phyloP scores from a whole-genome alignment of 1,140 invertebrate genomes.

The Drosophila pandora region DNA sequence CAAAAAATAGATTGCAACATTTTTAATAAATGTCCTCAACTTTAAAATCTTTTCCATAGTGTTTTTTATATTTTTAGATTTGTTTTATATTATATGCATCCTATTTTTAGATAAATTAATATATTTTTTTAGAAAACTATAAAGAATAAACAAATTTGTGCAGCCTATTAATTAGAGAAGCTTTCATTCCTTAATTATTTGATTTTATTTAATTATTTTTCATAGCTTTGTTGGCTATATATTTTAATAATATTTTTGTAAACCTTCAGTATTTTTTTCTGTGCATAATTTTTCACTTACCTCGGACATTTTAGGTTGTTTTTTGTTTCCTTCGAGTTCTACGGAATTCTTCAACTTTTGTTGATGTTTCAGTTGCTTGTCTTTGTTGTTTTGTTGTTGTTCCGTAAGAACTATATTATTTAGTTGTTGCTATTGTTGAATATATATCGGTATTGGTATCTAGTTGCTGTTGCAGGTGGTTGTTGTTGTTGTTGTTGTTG shows the following conservation, averaged over 20 bases:
- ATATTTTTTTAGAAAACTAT: too few relatives aligned
- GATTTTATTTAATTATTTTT: neutral
- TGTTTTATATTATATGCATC: too few relatives aligned
- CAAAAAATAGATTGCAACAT: too few relatives aligned
- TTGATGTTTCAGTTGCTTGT: slow-evolving; percentile 19
- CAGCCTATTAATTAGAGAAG: too few relatives aligned
- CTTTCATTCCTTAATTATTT: neutral
- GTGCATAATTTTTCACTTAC: slow-evolving; percentile 36
- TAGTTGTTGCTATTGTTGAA: slow-evolving; percentile 16
- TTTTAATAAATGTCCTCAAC: too few relatives aligned
- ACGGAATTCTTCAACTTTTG: slow-evolving; percentile 42
- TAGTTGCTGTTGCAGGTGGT: slow-evolving; percentile 18
- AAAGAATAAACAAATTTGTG: too few relatives aligned
- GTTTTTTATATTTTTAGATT: too few relatives aligned
- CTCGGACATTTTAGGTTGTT: slow-evolving; percentile 64
- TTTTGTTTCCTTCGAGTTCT: slow-evolving; percentile 37
- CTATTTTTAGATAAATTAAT: too few relatives aligned
- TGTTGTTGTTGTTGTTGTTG: slow-evolving; percentile 1
- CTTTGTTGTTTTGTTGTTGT: slow-evolving; percentile 14
- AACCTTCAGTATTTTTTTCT: neutral
- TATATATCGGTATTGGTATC: neutral
- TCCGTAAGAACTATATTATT: neutral
- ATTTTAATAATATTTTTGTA: neutral
- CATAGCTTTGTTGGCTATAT: neutral
- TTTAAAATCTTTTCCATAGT: too few relatives aligned